These are phyloP conservation scores for Phyllotreta cruciferae DNA, from an alignment of 2,888 invertebrate species.

Conservation along the genomic window DNA sequence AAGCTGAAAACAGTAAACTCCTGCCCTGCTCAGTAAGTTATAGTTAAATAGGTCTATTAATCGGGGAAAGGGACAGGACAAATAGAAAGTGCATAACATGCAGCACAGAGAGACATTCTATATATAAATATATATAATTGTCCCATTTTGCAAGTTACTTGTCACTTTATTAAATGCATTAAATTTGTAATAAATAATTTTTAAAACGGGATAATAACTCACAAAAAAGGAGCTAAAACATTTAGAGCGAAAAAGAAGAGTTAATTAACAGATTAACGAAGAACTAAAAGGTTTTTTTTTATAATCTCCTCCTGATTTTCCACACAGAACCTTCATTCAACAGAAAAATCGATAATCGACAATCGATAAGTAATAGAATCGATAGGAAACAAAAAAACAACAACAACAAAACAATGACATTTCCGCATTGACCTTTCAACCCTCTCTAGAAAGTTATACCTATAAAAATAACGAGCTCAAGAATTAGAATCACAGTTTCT, in stretches of 20 bases:
- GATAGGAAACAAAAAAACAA: not conserved
- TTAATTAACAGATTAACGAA: slow-evolving; percentile 40
- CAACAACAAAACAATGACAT: slow-evolving; percentile 6
- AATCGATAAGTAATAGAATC: not conserved
- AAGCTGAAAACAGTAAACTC: slow-evolving; percentile 36
- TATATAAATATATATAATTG: slow-evolving; percentile 6
- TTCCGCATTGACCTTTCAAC: slow-evolving; percentile 33
- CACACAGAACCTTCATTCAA: slow-evolving; percentile 36
- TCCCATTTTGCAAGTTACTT: slow-evolving; percentile 40
- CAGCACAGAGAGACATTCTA: slow-evolving; percentile 55
- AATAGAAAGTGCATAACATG: slow-evolving; percentile 53
- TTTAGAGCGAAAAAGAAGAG: slow-evolving; percentile 45
- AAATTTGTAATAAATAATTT: not conserved
- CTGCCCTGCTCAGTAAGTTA: slow-evolving; percentile 47
- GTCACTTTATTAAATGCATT: not conserved
- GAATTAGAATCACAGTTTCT: slow-evolving; percentile 34
- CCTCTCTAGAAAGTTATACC: slow-evolving; percentile 32
- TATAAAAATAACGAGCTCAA: slow-evolving; percentile 36
- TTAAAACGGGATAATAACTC: slow-evolving; percentile 20
- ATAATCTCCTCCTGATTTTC: slow-evolving; percentile 41
- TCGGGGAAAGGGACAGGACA: slow-evolving; percentile 48
- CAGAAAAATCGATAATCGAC: slow-evolving; percentile 18
- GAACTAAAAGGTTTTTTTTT: slow-evolving; percentile 38
- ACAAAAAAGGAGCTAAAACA: slow-evolving; percentile 43
- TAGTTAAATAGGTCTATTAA: slow-evolving; percentile 30